A percentile compares a stretch with the other conserved stretches of the same genome.
phyloP scores from a whole-genome alignment of 1,140 invertebrate species.

The Venustaconcha ellipsiformis region DNA sequence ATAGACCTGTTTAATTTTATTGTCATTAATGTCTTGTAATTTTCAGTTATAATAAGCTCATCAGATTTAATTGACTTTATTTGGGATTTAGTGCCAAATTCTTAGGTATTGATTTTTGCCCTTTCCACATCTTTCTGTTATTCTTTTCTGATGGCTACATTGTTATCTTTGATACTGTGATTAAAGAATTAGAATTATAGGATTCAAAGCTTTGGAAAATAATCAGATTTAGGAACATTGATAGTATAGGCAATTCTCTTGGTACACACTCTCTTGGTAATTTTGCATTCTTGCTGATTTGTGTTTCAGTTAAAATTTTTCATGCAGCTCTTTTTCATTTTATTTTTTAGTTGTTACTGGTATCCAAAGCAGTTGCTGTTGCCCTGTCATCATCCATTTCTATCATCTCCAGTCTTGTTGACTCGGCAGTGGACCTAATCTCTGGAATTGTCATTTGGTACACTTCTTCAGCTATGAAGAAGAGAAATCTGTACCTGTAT shows the following conservation, averaged over 20 bases:
- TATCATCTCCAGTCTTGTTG: conserved; percentile 70
- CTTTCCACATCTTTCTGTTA: too few relatives aligned
- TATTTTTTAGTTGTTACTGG: conserved; percentile 56
- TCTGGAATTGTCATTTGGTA: conserved; percentile 69
- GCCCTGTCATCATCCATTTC: conserved; percentile 70
- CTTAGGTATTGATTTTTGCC: too few relatives aligned
- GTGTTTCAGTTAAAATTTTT: not conserved
- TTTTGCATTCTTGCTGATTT: not conserved
- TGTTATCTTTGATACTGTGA: not conserved
- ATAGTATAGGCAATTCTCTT: not conserved
- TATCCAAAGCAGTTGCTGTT: conserved; percentile 68
- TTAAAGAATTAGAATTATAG: too few relatives aligned
- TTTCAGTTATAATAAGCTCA: too few relatives aligned
- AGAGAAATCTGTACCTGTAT: conserved; percentile 68
- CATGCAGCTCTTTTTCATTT: not conserved
- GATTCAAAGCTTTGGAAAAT: not conserved
- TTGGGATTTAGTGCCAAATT: too few relatives aligned
- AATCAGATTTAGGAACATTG: not conserved
- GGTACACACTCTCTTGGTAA: not conserved
- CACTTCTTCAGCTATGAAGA: conserved; percentile 66
- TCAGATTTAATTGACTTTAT: too few relatives aligned
- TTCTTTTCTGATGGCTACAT: too few relatives aligned
- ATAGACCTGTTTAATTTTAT: too few relatives aligned
- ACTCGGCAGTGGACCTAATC: conserved; percentile 69
- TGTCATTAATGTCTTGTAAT: too few relatives aligned